Evolutionary conservation across 2,797 vertebrate species (phyloP).

Genomic region (Lithobates pipiens): DNA sequence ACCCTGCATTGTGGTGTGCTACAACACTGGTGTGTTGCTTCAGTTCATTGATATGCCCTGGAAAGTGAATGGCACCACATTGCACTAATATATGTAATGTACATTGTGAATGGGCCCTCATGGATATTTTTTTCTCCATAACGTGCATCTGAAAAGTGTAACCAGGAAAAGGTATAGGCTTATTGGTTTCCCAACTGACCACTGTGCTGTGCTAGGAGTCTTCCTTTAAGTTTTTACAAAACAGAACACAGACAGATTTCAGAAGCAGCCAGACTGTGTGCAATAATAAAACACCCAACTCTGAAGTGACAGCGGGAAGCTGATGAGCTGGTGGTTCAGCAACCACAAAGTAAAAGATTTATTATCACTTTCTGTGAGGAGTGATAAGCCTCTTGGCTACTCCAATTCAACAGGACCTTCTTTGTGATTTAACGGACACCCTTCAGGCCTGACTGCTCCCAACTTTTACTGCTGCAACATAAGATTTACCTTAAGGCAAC

Average conservation of each 20-base stretch:
- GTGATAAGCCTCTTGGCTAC: slow-evolving; percentile 45
- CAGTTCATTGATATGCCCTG: too few species aligned
- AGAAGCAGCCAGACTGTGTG: background rate
- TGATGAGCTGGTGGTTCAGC: slow-evolving; percentile 16
- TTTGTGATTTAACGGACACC: slow-evolving; percentile 44
- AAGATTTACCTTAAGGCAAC: slow-evolving; percentile 45
- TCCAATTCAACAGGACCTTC: slow-evolving; percentile 27
- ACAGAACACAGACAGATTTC: background rate
- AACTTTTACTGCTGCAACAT: slow-evolving; percentile 39
- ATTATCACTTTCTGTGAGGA: slow-evolving; percentile 28
- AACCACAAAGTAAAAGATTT: slow-evolving; percentile 46
- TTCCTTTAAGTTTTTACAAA: background rate
- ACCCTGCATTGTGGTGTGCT: too few species aligned
- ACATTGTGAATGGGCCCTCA: too few species aligned
- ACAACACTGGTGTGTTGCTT: too few species aligned
- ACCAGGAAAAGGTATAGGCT: too few species aligned
- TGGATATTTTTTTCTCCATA: too few species aligned
- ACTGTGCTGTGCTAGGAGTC: background rate
- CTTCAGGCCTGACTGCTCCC: slow-evolving; percentile 52
- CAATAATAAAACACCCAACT: slow-evolving; percentile 23
- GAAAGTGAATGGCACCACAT: too few species aligned
- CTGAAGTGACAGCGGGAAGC: slow-evolving; percentile 13
- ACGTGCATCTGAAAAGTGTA: too few species aligned
- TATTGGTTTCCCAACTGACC: background rate
- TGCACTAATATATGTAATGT: too few species aligned